Percentiles rank a stretch among this genome's conserved stretches.
phyloP scores from a whole-genome alignment of 1,140 invertebrate species.

The Diploscapter pachys region DNA sequence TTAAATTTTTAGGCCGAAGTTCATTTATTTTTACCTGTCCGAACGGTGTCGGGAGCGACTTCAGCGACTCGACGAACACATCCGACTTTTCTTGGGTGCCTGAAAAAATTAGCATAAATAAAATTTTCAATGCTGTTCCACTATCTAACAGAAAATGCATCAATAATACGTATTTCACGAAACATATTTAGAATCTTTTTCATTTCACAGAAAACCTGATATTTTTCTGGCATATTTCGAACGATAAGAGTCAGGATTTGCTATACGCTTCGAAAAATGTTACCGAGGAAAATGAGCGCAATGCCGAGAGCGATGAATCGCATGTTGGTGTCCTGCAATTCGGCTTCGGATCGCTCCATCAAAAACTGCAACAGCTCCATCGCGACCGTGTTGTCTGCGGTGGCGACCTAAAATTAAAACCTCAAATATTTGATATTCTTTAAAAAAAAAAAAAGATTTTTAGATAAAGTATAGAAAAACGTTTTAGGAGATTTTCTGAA shows the following conservation, averaged over 20 bases:
- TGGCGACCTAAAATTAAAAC: slow-evolving; percentile 64
- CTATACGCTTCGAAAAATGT: no score
- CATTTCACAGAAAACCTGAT: no score
- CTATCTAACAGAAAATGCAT: no score
- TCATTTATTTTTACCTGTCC: slow-evolving; percentile 59
- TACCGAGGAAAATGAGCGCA: slow-evolving; percentile 79
- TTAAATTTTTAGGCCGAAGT: not conserved
- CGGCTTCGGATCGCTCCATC: slow-evolving; percentile 76
- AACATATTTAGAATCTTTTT: no score
- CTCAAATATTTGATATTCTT: no score
- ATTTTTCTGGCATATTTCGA: no score
- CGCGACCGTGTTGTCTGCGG: slow-evolving; percentile 86
- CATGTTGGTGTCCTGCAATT: slow-evolving; percentile 80
- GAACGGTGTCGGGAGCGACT: slow-evolving; percentile 89
- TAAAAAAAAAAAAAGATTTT: no score
- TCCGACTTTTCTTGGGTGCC: slow-evolving; percentile 90
- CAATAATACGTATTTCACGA: no score
- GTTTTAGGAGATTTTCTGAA: no score
- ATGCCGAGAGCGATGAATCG: slow-evolving; percentile 88
- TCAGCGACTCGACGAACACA: slow-evolving; percentile 83
- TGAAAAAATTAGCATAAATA: slow-evolving; percentile 44
- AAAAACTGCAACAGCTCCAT: slow-evolving; percentile 79
- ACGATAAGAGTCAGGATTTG: no score
- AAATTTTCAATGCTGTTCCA: no score
- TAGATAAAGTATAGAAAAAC: no score